Evolutionary conservation across 2,113 vertebrate genomes (phyloP), one percentile per base, ranked within the genome.

Genomic region (Callaeas wilsoni): DNA sequence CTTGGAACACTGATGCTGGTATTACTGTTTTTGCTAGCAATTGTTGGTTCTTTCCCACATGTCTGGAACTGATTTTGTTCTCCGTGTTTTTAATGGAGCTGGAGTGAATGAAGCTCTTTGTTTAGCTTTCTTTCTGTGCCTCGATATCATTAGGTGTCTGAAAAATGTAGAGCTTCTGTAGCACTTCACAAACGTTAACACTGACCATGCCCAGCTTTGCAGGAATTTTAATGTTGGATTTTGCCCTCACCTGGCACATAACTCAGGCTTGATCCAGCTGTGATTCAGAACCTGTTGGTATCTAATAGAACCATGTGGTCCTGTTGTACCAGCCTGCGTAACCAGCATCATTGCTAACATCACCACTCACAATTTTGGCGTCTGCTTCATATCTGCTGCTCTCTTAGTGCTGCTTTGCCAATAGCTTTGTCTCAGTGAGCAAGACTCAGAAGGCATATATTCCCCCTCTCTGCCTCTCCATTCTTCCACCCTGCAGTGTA

Each of bases 21-120:
- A 75, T 79, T 96, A 68, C 47, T 90, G 59, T 63, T 79, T 69
- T 49, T 93, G 68, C 82, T 94, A 93, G 55, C 57, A 65, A 20
- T 95, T 84, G 47, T 88, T 88, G 63, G 41, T 95, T 90, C 87
- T 84, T 95, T 82, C 84, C 89, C 70, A 80, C 65, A 80, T 2
- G 89, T 94, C 95, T 96, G 95, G 93, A 97, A 95, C 74, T 91
- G 93, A 96, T 95, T 95, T 96, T 95, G 81, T 87, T 87, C 93
- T 32, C 74, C 0, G 0, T 75, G 69, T 93, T 95, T 90, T 74
- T 95, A 95, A 76, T 85, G 84, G 81, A 93, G 91, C 89, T 84
- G 80, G 52, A 96, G 62, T 95, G 87, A 96, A 97, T 91, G 77
- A 63, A 81, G 73, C 37, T 91, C 95, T 95, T 95, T 96, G 93